Evolutionary conservation across 1,140 invertebrate genomes (phyloP).

Genomic region (Drosophila punjabiensis): DNA sequence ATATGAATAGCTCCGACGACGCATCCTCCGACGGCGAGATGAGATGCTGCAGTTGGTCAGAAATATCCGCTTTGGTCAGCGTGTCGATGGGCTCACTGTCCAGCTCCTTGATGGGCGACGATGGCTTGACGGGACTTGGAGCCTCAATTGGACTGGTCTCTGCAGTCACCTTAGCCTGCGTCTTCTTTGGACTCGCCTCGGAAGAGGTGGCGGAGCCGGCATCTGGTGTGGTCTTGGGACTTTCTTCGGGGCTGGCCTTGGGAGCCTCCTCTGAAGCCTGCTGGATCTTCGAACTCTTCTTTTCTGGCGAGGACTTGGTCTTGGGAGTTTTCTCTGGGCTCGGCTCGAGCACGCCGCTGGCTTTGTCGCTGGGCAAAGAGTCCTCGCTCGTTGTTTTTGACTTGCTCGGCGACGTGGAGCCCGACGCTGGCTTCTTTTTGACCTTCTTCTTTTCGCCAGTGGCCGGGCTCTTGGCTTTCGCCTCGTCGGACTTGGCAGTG

Average conservation of each 20-base stretch:
- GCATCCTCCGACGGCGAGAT: conserved; percentile 56
- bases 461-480: conserved; percentile 44
- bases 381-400: conserved; percentile 17
- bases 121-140: conserved; percentile 18
- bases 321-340: conserved; percentile 20
- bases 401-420: conserved; percentile 35
- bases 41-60: conserved; percentile 48
- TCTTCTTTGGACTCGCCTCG: conserved; percentile 17
- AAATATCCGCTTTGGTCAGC: conserved; percentile 53
- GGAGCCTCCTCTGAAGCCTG: conserved; percentile 7
- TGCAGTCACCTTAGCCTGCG: not conserved
- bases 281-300: not conserved
- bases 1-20: conserved; percentile 68
- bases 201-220: not conserved
- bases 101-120: conserved; percentile 51
- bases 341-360: not conserved
- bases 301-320: not conserved
- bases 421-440: conserved; percentile 40
- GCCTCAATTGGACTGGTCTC: not conserved
- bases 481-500: conserved; percentile 46
- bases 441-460: conserved; percentile 57
- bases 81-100: conserved; percentile 41
- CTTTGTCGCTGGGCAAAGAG: conserved; percentile 1
- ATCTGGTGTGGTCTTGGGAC: conserved; percentile 11
- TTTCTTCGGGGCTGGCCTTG: conserved; percentile 15